phyloP scores from a whole-genome alignment of 1,140 invertebrate species.

The Dinoponera quadriceps region DNA sequence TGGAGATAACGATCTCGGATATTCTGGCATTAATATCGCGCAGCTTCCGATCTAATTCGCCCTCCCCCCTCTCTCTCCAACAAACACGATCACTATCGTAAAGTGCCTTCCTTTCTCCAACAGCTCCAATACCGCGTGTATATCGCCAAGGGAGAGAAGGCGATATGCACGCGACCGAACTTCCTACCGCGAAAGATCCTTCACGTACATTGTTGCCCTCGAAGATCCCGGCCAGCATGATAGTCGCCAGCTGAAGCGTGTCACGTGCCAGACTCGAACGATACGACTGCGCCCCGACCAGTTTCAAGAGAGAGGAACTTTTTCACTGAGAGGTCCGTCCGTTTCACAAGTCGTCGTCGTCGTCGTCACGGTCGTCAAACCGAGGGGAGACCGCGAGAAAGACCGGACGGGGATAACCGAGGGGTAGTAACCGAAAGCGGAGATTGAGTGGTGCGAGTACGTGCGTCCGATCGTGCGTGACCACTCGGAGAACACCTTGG shows the following conservation, averaged over 20 bases:
- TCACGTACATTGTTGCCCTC: slow-evolving; percentile 78
- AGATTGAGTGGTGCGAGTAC: slow-evolving; percentile 34
- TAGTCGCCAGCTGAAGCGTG: slow-evolving; percentile 65
- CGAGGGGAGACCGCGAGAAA: slow-evolving; percentile 14
- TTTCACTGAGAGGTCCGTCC: slow-evolving; percentile 44
- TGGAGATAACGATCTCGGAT: not conserved
- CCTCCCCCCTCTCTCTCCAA: not conserved
- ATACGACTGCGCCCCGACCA: slow-evolving; percentile 22
- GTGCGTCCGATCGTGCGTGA: slow-evolving; percentile 64
- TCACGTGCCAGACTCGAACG: slow-evolving; percentile 68
- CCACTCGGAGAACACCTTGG: slow-evolving; percentile 65
- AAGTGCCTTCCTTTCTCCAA: not conserved
- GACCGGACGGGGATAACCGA: not conserved
- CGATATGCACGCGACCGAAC: slow-evolving; percentile 11
- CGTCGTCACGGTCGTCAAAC: slow-evolving; percentile 22
- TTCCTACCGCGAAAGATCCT: slow-evolving; percentile 21
- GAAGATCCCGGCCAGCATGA: slow-evolving; percentile 76
- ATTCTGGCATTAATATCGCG: not conserved
- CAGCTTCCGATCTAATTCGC: not conserved
- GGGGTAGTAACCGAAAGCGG: not conserved
- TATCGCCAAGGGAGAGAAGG: not conserved
- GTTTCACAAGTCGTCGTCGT: slow-evolving; percentile 3
- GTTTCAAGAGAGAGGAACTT: slow-evolving; percentile 32
- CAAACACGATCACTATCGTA: not conserved
- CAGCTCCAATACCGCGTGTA: not conserved